Conservation (phyloP, 2,888 invertebrate genomes). For the Petrolisthes manimaculis region DNA sequence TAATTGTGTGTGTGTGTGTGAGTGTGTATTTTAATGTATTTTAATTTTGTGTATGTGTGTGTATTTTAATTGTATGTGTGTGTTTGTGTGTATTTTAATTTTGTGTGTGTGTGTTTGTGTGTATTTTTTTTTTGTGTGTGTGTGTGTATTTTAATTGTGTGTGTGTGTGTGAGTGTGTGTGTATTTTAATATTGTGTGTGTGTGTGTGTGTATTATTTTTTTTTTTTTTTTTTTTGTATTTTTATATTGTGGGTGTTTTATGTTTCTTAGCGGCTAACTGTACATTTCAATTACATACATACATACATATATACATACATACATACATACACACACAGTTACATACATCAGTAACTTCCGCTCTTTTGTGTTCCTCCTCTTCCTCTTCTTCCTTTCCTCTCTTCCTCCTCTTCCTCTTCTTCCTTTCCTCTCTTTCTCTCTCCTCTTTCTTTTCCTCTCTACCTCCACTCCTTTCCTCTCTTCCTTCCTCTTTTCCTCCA, state of each 20-base stretch:
- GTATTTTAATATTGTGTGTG: no score
- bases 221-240: no score
- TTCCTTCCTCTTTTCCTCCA: not conserved
- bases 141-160: no score
- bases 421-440: not conserved
- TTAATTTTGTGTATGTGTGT: not conserved
- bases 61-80: no score
- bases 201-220: no score
- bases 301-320: slow-evolving; percentile 7
- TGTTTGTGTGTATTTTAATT: no score
- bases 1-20: not conserved
- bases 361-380: not conserved
- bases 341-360: not conserved
- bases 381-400: not conserved
- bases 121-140: no score
- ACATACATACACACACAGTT: not conserved
- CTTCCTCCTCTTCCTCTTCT: not conserved
- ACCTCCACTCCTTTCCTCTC: not conserved
- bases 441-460: not conserved
- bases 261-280: not conserved
- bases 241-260: not conserved
- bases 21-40: not conserved
- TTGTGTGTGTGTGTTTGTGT: no score
- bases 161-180: no score
- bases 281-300: not conserved